A percentile compares a stretch with the other conserved stretches of the same genome.
phyloP scores from a whole-genome alignment of 2,113 vertebrate genomes.

The Leptocoma aspasia region DNA sequence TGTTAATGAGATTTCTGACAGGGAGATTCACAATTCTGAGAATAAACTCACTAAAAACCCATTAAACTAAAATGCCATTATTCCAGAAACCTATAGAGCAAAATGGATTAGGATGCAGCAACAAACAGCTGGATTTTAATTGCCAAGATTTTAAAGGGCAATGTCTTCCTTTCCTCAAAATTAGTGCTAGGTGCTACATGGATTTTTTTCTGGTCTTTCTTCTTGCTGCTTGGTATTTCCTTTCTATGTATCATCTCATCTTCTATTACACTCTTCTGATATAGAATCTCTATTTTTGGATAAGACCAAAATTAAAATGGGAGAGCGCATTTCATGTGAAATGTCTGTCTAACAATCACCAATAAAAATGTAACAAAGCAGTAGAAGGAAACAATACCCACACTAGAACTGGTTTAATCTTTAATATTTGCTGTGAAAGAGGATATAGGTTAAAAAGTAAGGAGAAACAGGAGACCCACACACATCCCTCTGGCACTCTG shows the following conservation, averaged over 20 bases:
- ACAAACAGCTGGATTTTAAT: background rate
- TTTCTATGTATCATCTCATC: background rate
- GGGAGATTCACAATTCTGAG: background rate
- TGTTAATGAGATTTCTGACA: background rate
- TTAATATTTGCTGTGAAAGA: background rate
- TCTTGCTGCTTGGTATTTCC: background rate
- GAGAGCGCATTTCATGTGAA: background rate
- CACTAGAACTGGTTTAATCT: background rate
- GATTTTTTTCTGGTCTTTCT: background rate
- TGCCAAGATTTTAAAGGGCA: background rate
- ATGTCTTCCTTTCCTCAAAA: background rate
- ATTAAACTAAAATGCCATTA: background rate
- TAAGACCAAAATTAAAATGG: background rate
- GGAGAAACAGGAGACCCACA: background rate
- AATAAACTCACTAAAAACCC: background rate
- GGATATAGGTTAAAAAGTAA: background rate
- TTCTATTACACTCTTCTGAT: background rate
- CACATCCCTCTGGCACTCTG: background rate
- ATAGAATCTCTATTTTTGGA: background rate
- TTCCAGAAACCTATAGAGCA: background rate
- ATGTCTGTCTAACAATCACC: fast-evolving
- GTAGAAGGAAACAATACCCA: background rate
- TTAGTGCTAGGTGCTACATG: background rate
- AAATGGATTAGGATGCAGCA: background rate
- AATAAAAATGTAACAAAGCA: background rate